Percentiles rank a stretch among this genome's conserved stretches.
phyloP scores from a whole-genome alignment of 2,888 invertebrate species.

The Ophion ellenae region DNA sequence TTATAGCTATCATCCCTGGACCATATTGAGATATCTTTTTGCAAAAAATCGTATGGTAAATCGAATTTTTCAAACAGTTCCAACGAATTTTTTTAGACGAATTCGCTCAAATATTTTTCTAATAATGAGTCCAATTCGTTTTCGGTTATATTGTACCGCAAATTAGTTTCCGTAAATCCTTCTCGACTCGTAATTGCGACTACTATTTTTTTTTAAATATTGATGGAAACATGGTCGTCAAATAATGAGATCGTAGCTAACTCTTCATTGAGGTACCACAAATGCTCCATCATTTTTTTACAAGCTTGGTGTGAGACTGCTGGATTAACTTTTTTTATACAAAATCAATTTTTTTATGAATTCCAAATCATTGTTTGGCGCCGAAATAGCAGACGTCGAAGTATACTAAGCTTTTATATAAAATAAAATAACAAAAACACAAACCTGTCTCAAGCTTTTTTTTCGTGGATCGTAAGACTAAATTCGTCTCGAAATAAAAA shows the following conservation, averaged over 20 bases:
- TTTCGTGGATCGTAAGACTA: conserved; percentile 61
- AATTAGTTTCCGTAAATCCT: not conserved
- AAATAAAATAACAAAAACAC: conserved; percentile 69
- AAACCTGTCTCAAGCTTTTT: conserved; percentile 66
- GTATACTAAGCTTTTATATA: conserved; percentile 70
- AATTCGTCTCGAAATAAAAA: conserved; percentile 71
- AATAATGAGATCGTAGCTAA: conserved; percentile 65
- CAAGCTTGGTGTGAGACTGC: conserved; percentile 52
- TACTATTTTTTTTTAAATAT: conserved; percentile 51
- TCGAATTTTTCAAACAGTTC: too few species aligned
- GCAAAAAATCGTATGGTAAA: too few species aligned
- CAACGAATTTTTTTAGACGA: conserved; percentile 8
- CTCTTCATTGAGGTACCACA: conserved; percentile 69
- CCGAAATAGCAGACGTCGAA: conserved; percentile 59
- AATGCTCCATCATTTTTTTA: conserved; percentile 62
- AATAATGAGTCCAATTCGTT: conserved; percentile 31
- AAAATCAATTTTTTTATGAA: conserved; percentile 66
- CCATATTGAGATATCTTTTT: too few species aligned
- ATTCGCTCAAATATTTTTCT: conserved; percentile 11
- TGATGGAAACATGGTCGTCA: conserved; percentile 52
- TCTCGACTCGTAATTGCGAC: conserved; percentile 21
- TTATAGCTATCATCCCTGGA: not conserved
- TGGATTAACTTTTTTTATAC: conserved; percentile 51
- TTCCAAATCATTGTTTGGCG: conserved; percentile 68
- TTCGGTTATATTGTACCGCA: conserved; percentile 1